Percentiles rank a stretch among this genome's conserved stretches.
These are phyloP conservation scores for Eurytoma adleriae DNA, from an alignment of 2,888 invertebrate genomes.

Conservation along the genomic window DNA sequence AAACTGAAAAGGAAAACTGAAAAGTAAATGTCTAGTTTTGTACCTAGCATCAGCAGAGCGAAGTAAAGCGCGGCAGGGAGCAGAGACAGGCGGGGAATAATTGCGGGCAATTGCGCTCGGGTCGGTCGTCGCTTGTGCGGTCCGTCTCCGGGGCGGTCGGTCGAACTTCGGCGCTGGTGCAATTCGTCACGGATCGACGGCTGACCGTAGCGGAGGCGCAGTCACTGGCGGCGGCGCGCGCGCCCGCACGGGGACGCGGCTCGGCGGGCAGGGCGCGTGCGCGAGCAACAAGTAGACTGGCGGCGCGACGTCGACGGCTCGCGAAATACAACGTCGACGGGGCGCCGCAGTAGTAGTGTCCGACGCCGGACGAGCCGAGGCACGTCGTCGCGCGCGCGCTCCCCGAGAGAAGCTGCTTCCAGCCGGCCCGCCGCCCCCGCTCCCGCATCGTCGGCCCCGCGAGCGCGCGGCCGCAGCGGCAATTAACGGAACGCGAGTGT, in stretches of 20 bases:
- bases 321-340: conserved; percentile 26
- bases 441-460: too few species aligned
- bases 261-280: conserved; percentile 15
- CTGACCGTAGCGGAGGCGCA: conserved; percentile 48
- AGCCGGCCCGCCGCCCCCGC: too few species aligned
- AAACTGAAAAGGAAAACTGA: too few species aligned
- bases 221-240: conserved; percentile 40
- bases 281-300: conserved; percentile 46
- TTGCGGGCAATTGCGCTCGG: conserved; percentile 5
- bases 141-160: neutral
- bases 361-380: conserved; percentile 45
- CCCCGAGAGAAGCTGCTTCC: too few species aligned
- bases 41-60: too few species aligned
- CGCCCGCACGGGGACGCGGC: neutral
- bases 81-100: neutral
- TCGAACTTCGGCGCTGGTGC: conserved; percentile 13
- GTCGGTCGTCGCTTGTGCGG: neutral
- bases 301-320: conserved; percentile 20
- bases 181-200: conserved; percentile 39
- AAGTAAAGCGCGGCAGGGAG: too few species aligned
- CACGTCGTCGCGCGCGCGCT: conserved; percentile 25
- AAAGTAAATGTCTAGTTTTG: too few species aligned
- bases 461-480: neutral
- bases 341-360: conserved; percentile 32
- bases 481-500: neutral